Percentiles rank a stretch among this genome's conserved stretches.
These are phyloP conservation scores for Artibeus jamaicensis DNA, from an alignment of 2,797 vertebrate genomes.

Conservation along the genomic window DNA sequence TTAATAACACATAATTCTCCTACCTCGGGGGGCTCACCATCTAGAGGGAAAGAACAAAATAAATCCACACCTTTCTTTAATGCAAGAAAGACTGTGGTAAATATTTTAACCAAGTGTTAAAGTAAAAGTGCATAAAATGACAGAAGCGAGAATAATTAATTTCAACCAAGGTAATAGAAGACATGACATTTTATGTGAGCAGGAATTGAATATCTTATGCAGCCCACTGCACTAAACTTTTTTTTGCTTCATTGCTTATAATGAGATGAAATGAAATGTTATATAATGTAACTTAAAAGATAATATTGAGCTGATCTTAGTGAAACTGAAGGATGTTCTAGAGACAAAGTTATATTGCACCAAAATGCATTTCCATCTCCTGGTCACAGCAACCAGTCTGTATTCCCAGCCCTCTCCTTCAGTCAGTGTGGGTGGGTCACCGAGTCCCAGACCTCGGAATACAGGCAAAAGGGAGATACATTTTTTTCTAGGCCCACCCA, in stretches of 20 bases:
- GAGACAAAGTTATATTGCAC: background rate
- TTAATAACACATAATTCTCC: background rate
- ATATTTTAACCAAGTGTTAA: slow-evolving; percentile 21
- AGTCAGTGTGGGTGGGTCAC: background rate
- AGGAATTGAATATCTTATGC: slow-evolving; percentile 3
- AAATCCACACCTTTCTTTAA: background rate
- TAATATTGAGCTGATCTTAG: background rate
- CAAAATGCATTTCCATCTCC: background rate
- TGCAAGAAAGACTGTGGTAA: background rate
- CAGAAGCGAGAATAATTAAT: slow-evolving; percentile 21
- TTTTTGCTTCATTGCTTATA: background rate
- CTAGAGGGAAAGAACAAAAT: background rate
- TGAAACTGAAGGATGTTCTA: background rate
- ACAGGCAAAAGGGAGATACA: background rate
- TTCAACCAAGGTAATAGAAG: background rate
- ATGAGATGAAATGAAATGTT: slow-evolving; percentile 19
- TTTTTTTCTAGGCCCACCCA: background rate
- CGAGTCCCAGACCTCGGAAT: background rate
- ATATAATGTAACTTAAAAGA: background rate
- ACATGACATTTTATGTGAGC: background rate
- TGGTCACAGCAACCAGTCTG: background rate
- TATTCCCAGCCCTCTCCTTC: background rate
- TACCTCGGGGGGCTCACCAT: background rate
- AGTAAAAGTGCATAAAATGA: slow-evolving; percentile 9
- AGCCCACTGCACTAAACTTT: background rate